Conservation (phyloP, 2,888 invertebrate species). For the Ennomos erosarius region DNA sequence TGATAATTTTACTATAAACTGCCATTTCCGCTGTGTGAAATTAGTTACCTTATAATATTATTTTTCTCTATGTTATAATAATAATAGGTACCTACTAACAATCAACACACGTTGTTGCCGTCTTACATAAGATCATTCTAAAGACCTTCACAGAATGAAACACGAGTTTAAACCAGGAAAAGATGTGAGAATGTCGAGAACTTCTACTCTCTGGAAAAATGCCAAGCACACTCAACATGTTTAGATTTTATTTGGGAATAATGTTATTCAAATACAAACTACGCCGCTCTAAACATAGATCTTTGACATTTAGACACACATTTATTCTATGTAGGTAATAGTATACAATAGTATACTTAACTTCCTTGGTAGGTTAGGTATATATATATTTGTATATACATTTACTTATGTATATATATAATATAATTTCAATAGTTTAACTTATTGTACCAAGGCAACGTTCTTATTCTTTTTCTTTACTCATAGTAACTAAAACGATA, state of each 20-base stretch:
- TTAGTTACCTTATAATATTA: conserved; percentile 3
- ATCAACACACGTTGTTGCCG: not conserved
- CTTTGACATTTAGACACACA: no score
- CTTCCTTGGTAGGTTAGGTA: no score
- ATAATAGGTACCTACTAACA: no score
- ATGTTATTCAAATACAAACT: not conserved
- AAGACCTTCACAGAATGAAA: conserved; percentile 36
- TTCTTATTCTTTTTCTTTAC: no score
- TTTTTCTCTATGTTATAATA: no score
- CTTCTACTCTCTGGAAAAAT: conserved; percentile 48
- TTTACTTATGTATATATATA: no score
- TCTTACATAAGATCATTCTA: conserved; percentile 46
- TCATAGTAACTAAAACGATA: no score
- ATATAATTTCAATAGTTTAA: no score
- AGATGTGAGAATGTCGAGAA: conserved; percentile 36
- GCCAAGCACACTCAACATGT: conserved; percentile 40
- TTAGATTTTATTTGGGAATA: conserved; percentile 2
- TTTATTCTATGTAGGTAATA: no score
- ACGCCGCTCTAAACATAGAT: not conserved
- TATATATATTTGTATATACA: no score
- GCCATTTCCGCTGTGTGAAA: conserved; percentile 51
- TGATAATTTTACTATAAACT: conserved; percentile 62
- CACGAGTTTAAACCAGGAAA: conserved; percentile 29
- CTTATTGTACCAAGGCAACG: no score
- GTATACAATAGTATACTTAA: no score